phyloP scores from a whole-genome alignment of 2,888 invertebrate species.

The Rhopalosiphum nymphaeae region DNA sequence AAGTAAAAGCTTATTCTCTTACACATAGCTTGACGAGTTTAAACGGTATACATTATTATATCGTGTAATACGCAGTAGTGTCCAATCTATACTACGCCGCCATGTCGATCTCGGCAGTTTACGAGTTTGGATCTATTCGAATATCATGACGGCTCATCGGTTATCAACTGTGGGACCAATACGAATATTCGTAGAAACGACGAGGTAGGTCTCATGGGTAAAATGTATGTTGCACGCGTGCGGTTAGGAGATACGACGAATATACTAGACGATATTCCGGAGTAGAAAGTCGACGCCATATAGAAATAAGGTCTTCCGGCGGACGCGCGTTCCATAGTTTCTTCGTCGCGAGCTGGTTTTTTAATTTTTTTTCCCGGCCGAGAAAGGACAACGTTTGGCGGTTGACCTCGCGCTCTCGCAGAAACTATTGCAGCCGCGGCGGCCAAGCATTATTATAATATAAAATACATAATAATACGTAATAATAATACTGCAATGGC shows the following conservation, averaged over 20 bases:
- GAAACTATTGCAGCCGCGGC: neutral
- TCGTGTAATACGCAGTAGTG: too few relatives aligned
- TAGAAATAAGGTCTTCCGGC: neutral
- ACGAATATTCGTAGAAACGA: neutral
- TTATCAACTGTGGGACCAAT: neutral
- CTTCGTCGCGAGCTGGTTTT: neutral
- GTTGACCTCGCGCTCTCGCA: constrained; percentile 13
- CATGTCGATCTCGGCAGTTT: neutral
- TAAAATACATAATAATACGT: neutral
- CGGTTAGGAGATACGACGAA: neutral
- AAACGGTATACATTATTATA: neutral
- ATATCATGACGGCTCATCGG: neutral
- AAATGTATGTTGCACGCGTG: neutral
- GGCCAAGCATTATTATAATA: neutral
- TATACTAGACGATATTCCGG: neutral
- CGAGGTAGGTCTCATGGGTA: neutral
- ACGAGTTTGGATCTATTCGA: neutral
- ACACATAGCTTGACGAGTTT: neutral
- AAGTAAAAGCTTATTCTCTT: neutral
- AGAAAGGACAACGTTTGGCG: neutral
- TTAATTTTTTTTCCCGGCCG: neutral
- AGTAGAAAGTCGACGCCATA: neutral
- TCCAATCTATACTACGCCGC: neutral
- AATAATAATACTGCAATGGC: neutral
- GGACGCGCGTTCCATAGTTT: neutral